These are phyloP conservation scores for Egretta garzetta DNA, from an alignment of 2,113 vertebrate genomes.

Conservation along the genomic window DNA sequence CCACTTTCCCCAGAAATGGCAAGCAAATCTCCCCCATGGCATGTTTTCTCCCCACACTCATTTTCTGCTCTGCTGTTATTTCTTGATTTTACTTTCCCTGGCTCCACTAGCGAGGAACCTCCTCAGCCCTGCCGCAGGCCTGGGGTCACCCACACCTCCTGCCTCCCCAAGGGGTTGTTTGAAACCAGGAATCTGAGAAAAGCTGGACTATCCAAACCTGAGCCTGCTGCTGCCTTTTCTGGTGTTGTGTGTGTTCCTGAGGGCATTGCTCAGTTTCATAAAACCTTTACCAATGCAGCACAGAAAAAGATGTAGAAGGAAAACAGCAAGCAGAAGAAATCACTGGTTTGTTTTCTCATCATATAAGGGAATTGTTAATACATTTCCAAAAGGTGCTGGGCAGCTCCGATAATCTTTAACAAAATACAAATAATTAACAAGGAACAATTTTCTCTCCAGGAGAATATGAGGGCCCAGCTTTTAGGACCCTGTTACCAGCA, in stretches of 20 bases:
- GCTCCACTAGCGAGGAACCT: background rate
- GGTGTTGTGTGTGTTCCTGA: background rate
- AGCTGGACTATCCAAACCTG: background rate
- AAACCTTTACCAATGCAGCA: background rate
- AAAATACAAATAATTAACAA: background rate
- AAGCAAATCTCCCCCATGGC: background rate
- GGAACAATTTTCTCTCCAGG: background rate
- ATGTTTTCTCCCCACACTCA: background rate
- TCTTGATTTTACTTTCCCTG: background rate
- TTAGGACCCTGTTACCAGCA: background rate
- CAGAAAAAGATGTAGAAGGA: background rate
- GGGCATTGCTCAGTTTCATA: background rate
- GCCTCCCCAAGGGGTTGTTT: background rate
- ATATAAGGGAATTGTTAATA: background rate
- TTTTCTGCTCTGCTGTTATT: background rate
- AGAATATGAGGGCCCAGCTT: rapidly evolving
- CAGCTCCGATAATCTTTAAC: background rate
- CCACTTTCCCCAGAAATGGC: background rate
- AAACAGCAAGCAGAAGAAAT: background rate
- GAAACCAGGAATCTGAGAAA: background rate
- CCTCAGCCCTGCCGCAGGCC: background rate
- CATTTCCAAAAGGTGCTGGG: background rate
- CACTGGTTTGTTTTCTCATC: background rate
- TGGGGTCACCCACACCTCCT: background rate
- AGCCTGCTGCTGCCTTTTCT: background rate